Evolutionary conservation across 2,113 vertebrate genomes (phyloP).

Genomic region (Calonectris borealis): DNA sequence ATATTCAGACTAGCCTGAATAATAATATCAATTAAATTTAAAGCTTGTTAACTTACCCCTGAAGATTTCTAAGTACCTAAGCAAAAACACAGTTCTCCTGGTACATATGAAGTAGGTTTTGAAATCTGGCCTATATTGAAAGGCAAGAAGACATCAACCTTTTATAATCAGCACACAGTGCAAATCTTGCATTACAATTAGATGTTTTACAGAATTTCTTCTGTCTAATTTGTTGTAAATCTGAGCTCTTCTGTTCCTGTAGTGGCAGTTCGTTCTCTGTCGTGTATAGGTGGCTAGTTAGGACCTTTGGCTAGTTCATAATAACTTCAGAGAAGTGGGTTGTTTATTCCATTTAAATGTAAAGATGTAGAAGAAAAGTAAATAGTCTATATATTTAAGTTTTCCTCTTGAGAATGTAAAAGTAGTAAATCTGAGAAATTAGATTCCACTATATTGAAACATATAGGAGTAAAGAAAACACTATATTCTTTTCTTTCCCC

Average conservation of each 20-base stretch:
- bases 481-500: slow-evolving; percentile 72
- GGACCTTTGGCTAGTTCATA: slow-evolving; percentile 69
- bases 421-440: slow-evolving; percentile 85
- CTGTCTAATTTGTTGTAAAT: background rate
- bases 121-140: background rate
- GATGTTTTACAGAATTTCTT: background rate
- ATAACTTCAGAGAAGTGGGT: slow-evolving; percentile 75
- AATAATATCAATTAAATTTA: background rate
- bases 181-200: background rate
- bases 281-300: slow-evolving; percentile 59
- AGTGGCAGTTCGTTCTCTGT: slow-evolving; percentile 28
- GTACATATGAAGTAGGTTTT: background rate
- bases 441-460: slow-evolving; percentile 81
- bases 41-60: background rate
- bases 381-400: slow-evolving; percentile 86
- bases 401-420: slow-evolving; percentile 81
- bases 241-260: slow-evolving; percentile 2
- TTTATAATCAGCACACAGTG: background rate
- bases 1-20: background rate
- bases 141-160: background rate
- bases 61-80: background rate
- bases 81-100: background rate
- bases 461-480: slow-evolving; percentile 79
- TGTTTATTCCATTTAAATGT: slow-evolving; percentile 85
- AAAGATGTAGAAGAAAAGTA: slow-evolving; percentile 79